Conservation (phyloP, 2,113 vertebrate genomes). For the Rhabdomys dilectus region DNA sequence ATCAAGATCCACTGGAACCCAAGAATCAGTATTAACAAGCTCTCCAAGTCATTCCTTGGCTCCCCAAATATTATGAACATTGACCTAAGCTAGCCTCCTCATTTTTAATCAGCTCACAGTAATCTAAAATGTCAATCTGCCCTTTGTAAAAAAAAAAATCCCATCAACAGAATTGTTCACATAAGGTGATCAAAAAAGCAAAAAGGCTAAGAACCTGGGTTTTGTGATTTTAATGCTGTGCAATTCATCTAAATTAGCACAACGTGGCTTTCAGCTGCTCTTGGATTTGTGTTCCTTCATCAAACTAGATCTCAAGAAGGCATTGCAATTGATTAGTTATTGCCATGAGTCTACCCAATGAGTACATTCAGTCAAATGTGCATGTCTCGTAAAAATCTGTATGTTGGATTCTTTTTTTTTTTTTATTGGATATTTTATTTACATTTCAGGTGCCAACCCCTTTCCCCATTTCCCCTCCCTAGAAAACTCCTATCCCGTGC, state of each 20-base stretch:
- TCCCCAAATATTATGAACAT: background rate
- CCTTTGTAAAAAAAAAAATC: background rate
- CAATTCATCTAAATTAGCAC: background rate
- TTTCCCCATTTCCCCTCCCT: too few species aligned
- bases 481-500: too few species aligned
- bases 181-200: background rate
- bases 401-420: too few species aligned
- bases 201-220: background rate
- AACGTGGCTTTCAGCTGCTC: background rate
- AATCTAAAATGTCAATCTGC: background rate
- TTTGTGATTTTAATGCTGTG: background rate
- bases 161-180: background rate
- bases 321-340: background rate
- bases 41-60: background rate
- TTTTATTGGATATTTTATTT: too few species aligned
- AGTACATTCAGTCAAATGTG: background rate
- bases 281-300: background rate
- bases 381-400: background rate
- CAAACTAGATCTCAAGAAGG: background rate
- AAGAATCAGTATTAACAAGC: constrained; percentile 3
- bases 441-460: too few species aligned
- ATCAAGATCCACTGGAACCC: background rate
- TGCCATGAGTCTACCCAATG: too few species aligned
- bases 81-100: background rate
- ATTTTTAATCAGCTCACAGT: background rate